phyloP scores from a whole-genome alignment of 2,797 vertebrate species.

The Danio aesculapii region DNA sequence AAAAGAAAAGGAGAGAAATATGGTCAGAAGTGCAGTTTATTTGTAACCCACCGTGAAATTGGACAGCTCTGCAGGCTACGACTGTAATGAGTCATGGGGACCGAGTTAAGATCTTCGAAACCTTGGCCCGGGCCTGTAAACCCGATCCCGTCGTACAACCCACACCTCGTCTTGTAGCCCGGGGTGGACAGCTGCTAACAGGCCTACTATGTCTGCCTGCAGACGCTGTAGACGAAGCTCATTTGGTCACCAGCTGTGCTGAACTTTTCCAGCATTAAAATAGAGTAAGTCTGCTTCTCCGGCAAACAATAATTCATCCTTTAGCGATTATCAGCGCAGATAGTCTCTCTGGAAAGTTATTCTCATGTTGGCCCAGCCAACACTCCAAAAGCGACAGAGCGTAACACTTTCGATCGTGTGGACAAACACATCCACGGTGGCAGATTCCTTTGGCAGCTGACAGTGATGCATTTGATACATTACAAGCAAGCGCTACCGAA shows the following conservation, averaged over 20 bases:
- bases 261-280: slow-evolving; percentile 50
- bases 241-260: slow-evolving; percentile 72
- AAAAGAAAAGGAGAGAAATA: slow-evolving; percentile 51
- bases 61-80: slow-evolving; percentile 74
- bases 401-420: background rate
- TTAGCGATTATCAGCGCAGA: slow-evolving; percentile 10
- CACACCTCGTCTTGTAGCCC: slow-evolving; percentile 64
- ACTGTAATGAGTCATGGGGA: slow-evolving; percentile 65
- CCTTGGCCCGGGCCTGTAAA: slow-evolving; percentile 46
- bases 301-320: slow-evolving; percentile 41
- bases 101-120: slow-evolving; percentile 53
- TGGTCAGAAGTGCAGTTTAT: slow-evolving; percentile 71
- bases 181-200: slow-evolving; percentile 48
- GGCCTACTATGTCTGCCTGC: slow-evolving; percentile 45
- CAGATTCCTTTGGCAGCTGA: slow-evolving; percentile 67
- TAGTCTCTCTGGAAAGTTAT: slow-evolving; percentile 18
- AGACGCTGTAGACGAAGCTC: slow-evolving; percentile 48
- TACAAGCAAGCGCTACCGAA: slow-evolving; percentile 65
- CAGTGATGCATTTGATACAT: slow-evolving; percentile 72
- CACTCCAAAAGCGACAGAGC: background rate
- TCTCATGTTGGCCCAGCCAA: background rate
- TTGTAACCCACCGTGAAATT: slow-evolving; percentile 84
- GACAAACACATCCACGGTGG: slow-evolving; percentile 44
- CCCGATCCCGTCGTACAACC: slow-evolving; percentile 50
- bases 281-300: slow-evolving; percentile 38